Percentiles rank a stretch among this genome's conserved stretches.
Evolutionary conservation across 2,113 vertebrate species (phyloP).

Genomic region (Puma concolor): DNA sequence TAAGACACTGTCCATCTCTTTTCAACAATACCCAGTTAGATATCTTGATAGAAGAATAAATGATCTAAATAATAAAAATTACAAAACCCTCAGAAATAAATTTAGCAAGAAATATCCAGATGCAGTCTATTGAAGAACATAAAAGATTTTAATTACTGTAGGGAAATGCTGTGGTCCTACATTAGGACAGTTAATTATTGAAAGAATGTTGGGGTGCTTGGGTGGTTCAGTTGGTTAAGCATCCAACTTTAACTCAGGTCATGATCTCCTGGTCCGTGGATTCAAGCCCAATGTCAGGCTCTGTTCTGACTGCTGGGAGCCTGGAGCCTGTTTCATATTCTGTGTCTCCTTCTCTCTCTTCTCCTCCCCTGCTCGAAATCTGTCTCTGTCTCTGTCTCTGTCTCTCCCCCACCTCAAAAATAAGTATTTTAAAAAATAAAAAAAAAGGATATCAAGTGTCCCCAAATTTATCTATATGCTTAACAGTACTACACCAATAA

Average conservation of each 20-base stretch:
- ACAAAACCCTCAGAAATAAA: not conserved
- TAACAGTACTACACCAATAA: not conserved
- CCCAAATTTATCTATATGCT: not conserved
- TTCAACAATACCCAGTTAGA: not conserved
- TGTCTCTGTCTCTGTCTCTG: too few relatives aligned
- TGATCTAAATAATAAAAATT: constrained; percentile 16
- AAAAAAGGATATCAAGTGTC: not conserved
- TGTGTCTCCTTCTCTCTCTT: too few relatives aligned
- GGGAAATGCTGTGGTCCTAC: not conserved
- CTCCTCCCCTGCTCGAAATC: too few relatives aligned
- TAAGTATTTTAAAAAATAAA: too few relatives aligned
- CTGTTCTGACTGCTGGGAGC: too few relatives aligned
- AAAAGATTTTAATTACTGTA: not conserved
- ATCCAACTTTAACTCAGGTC: too few relatives aligned
- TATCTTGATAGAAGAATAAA: not conserved
- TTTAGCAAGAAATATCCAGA: constrained; percentile 1
- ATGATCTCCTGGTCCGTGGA: too few relatives aligned
- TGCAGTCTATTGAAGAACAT: not conserved
- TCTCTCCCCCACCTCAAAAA: too few relatives aligned
- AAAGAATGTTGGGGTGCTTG: not conserved
- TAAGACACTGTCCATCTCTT: not conserved
- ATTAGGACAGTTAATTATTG: not conserved
- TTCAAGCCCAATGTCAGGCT: too few relatives aligned
- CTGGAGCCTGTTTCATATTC: too few relatives aligned
- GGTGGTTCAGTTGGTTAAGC: too few relatives aligned